These are phyloP conservation scores for Eueides isabella DNA, from an alignment of 1,140 invertebrate species.

Conservation along the genomic window DNA sequence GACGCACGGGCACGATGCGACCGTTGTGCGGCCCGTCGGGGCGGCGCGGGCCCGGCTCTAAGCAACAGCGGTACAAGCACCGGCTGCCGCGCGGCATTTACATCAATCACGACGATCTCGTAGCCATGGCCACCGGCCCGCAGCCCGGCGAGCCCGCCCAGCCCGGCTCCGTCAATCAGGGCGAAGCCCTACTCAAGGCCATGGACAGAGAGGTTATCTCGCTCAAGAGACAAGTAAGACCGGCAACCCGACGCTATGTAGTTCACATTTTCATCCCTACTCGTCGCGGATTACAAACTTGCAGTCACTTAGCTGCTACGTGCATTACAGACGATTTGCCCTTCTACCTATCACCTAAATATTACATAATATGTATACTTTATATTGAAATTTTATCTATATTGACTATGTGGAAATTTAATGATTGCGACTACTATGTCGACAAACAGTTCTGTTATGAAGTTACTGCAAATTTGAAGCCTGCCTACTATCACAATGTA, in stretches of 20 bases:
- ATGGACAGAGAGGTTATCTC: constrained; percentile 97
- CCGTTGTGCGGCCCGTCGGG: constrained; percentile 86
- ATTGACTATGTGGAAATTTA: neutral
- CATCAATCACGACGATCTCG: constrained; percentile 97
- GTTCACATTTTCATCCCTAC: constrained; percentile 69
- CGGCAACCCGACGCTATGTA: constrained; percentile 57
- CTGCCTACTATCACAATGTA: constrained; percentile 1
- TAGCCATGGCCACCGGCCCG: constrained; percentile 90
- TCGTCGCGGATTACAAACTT: constrained; percentile 29
- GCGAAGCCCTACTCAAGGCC: constrained; percentile 92
- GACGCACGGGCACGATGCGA: constrained; percentile 89
- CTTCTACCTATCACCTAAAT: neutral
- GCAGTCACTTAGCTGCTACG: neutral
- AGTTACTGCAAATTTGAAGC: constrained; percentile 13
- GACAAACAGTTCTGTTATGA: neutral
- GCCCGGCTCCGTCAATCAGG: constrained; percentile 85
- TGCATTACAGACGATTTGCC: neutral
- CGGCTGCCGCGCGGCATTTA: constrained; percentile 98
- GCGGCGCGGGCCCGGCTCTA: constrained; percentile 77
- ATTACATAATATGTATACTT: neutral
- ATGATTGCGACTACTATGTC: neutral
- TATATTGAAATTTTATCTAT: neutral
- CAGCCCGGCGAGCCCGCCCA: constrained; percentile 78
- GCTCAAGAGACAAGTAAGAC: constrained; percentile 93
- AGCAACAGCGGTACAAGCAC: constrained; percentile 92